These are phyloP conservation scores for Melanchra persicariae DNA, from an alignment of 2,888 invertebrate genomes.

Conservation along the genomic window DNA sequence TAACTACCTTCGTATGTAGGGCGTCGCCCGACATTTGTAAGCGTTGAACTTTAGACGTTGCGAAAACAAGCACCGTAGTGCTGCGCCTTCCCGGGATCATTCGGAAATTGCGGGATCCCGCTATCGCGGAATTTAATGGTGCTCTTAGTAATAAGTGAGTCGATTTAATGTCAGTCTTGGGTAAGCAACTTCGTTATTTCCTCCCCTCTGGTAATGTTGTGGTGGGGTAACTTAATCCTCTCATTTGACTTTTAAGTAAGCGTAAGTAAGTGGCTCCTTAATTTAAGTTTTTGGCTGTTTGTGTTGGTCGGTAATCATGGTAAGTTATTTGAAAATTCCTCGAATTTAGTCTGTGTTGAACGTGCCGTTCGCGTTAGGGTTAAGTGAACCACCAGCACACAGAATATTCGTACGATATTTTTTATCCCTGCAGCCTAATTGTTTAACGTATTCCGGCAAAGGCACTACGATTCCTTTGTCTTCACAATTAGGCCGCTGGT, in stretches of 20 bases:
- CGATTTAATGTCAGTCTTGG: constrained; percentile 58
- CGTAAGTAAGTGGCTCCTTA: constrained; percentile 50
- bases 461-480: too few relatives aligned
- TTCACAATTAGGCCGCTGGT: too few relatives aligned
- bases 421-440: too few relatives aligned
- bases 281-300: constrained; percentile 49
- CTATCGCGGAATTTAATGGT: constrained; percentile 59
- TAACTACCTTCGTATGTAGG: constrained; percentile 71
- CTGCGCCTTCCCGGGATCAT: constrained; percentile 29
- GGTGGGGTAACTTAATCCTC: constrained; percentile 51
- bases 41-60: constrained; percentile 73
- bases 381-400: neutral
- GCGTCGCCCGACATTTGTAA: constrained; percentile 71
- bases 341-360: neutral
- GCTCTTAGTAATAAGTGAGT: constrained; percentile 59
- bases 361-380: neutral
- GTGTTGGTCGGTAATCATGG: constrained; percentile 12
- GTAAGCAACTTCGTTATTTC: constrained; percentile 60
- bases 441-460: too few relatives aligned
- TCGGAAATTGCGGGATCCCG: constrained; percentile 53
- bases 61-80: constrained; percentile 61
- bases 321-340: neutral
- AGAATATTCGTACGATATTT: too few relatives aligned
- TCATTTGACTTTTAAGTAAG: constrained; percentile 59
- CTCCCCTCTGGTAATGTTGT: constrained; percentile 48